Base-by-base conservation (phyloP, 2,797 vertebrate genomes). In the Acestrorhynchus altus region DNA sequence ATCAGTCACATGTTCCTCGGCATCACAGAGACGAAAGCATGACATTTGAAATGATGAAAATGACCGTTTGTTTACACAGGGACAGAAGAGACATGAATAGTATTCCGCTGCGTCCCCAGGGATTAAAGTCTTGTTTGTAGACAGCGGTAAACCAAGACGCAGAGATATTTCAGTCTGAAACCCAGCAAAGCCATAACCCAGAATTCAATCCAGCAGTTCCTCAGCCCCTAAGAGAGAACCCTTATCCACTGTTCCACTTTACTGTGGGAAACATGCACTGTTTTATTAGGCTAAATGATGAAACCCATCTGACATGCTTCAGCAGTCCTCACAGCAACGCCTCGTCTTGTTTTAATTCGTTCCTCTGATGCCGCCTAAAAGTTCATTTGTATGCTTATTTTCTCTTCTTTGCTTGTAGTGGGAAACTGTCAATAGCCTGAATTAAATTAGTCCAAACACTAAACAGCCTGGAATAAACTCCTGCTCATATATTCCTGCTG, bases 281-380 rank as follows among this genome's bases (percentile, higher is more conserved):
- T 64, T 64, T 64, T 64, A 64, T 22, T 64, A 22, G 18, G 18
- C 61, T 42, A 64, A 64, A 64, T 64, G 61, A 64, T 64, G 61
- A 64, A 64, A 64, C 61, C 13, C 61, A 40, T 64, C 61, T 63
- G 65, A 67, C 42, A 47, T 22, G 24, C 65, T 49, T 49, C 65
- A 49, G 20, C 44, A 67, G 22, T 26, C 61, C 61, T 42, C 61
- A 64, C 61, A 20, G 16, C 61, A 13, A 64, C 10, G 35, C 61
- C 39, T 64, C 39, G 39, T 12, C 31, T 42, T 40, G 18, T 42
- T 67, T 67, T 66, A 46, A 47, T 24, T 67, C 16, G 7, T 31
- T 42, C 15, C 47, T 51, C 24, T 51, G 47, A 51, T 26, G 47
- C 24, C 11, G 4, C 22, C 16, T 20, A 52, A 20, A 68, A 68